Conservation (phyloP, 2,113 vertebrate genomes). For the Crotalus horridus region DNA sequence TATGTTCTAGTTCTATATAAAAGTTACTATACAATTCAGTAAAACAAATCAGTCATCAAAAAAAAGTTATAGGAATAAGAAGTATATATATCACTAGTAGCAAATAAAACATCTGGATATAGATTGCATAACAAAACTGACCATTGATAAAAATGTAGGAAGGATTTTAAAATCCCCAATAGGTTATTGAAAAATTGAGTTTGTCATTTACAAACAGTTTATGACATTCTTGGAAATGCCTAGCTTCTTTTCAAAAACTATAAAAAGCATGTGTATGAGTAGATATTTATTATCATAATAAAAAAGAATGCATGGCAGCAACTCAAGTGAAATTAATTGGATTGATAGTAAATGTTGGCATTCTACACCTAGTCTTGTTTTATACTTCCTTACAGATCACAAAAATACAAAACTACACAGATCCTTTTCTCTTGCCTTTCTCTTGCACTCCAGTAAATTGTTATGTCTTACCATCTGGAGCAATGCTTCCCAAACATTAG, state of each 20-base stretch:
- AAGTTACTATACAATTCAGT: background rate
- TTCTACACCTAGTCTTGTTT: background rate
- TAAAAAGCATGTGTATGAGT: background rate
- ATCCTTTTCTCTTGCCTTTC: background rate
- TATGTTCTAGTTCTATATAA: background rate
- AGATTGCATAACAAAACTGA: background rate
- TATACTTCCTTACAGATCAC: background rate
- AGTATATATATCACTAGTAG: background rate
- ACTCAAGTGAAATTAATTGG: background rate
- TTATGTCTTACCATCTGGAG: background rate
- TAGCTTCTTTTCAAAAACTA: background rate
- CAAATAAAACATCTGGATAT: conserved; percentile 7
- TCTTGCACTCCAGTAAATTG: background rate
- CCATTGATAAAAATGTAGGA: background rate
- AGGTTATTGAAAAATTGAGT: background rate
- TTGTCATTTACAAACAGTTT: background rate
- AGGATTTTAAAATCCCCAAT: background rate
- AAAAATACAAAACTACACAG: background rate
- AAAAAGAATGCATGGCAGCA: background rate
- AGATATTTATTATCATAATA: background rate
- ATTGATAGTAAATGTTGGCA: background rate
- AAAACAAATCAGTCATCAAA: background rate
- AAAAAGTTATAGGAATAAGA: background rate
- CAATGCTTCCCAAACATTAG: background rate
- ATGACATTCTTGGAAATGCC: background rate